Percentiles rank a stretch among this genome's conserved stretches.
These are phyloP conservation scores for Pseudomyrmex pallidus DNA, from an alignment of 1,140 invertebrate species.

Conservation along the genomic window DNA sequence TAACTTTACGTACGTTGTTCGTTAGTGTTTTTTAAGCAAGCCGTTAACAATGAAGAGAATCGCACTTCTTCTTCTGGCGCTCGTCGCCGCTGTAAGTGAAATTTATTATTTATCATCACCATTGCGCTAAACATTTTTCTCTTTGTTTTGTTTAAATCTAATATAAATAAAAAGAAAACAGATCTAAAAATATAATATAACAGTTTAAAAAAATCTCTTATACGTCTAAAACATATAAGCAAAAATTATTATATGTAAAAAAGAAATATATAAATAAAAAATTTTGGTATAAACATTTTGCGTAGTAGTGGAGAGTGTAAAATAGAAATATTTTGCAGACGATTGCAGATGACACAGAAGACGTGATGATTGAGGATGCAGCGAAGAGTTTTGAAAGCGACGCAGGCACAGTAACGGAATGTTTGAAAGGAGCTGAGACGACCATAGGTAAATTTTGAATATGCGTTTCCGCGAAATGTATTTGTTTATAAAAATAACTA, in stretches of 20 bases:
- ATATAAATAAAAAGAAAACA: too few species aligned
- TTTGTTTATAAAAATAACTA: not conserved
- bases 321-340: constrained; percentile 14
- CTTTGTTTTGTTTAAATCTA: too few species aligned
- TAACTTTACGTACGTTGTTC: not conserved
- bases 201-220: too few species aligned
- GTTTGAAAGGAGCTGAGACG: not conserved
- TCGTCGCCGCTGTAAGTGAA: constrained; percentile 12
- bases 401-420: not conserved
- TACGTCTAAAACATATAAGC: too few species aligned
- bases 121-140: too few species aligned
- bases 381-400: not conserved
- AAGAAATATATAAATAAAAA: too few species aligned
- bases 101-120: not conserved
- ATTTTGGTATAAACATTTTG: too few species aligned
- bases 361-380: not conserved
- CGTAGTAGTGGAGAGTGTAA: not conserved
- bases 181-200: too few species aligned
- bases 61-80: not conserved
- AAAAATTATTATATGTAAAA: too few species aligned
- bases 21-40: not conserved
- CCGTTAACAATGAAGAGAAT: not conserved
- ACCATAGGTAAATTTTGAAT: not conserved
- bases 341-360: not conserved
- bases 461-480: too few species aligned